phyloP scores from a whole-genome alignment of 2,797 vertebrate genomes.

The Schizopygopsis pylzovi region DNA sequence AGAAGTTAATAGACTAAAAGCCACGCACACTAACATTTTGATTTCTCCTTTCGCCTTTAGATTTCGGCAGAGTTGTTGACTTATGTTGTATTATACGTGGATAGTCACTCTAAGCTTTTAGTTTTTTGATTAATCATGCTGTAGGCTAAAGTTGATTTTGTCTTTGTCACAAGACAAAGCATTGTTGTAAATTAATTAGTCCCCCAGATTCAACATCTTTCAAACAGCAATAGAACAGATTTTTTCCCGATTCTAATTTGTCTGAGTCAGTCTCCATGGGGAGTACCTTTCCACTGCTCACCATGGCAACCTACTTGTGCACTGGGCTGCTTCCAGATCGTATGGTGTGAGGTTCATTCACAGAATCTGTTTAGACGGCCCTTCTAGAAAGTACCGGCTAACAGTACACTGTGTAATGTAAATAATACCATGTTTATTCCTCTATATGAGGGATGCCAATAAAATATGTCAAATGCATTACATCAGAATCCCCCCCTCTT shows the following conservation, averaged over 20 bases:
- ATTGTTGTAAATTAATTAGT: conserved; percentile 9
- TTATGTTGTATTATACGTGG: not conserved
- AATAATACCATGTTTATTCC: not conserved
- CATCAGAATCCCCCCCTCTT: not conserved
- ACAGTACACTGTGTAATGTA: conserved; percentile 20
- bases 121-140: not conserved
- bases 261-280: conserved; percentile 55
- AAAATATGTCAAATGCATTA: not conserved
- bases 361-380: conserved; percentile 43
- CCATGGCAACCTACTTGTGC: conserved; percentile 61
- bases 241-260: conserved; percentile 42
- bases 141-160: not conserved
- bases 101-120: not conserved
- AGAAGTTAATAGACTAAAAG: not conserved
- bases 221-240: conserved; percentile 27
- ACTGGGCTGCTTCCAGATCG: conserved; percentile 51
- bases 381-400: conserved; percentile 25
- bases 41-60: not conserved
- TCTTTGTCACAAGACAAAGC: conserved; percentile 2
- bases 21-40: not conserved
- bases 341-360: conserved; percentile 54
- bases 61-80: not conserved
- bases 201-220: not conserved
- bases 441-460: not conserved
- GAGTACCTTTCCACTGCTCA: conserved; percentile 55